Conservation (phyloP, 2,113 vertebrate genomes). For the Dipodomys spectabilis region DNA sequence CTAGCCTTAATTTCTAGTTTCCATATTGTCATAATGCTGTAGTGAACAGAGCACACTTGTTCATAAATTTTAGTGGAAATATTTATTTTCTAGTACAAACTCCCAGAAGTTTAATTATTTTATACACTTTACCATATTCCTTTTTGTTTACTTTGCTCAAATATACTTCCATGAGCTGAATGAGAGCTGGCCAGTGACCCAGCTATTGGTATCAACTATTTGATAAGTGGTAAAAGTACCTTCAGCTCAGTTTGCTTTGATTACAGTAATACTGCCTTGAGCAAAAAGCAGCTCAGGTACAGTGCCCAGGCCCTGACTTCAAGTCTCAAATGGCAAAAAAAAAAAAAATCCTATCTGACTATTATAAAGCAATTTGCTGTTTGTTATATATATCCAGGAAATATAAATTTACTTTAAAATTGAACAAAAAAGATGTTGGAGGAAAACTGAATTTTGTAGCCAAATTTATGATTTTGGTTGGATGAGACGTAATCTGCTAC, state of each 20-base stretch:
- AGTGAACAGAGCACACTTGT: background rate
- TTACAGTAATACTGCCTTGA: background rate
- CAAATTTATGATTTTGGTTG: background rate
- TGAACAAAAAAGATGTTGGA: background rate
- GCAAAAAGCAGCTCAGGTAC: no score
- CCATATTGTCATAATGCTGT: conserved; percentile 29
- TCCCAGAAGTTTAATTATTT: conserved; percentile 37
- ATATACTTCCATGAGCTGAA: background rate
- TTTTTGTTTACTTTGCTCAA: background rate
- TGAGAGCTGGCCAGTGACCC: background rate
- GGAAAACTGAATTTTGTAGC: conserved; percentile 11
- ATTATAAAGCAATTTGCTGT: background rate
- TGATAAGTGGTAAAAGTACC: conserved; percentile 11
- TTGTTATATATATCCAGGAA: background rate
- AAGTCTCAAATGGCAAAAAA: no score
- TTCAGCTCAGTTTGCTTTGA: background rate
- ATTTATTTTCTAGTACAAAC: conserved; percentile 26
- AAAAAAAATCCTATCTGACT: background rate
- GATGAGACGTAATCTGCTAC: background rate
- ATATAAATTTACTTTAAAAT: background rate
- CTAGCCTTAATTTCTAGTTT: background rate
- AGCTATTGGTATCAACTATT: background rate
- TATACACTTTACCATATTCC: background rate
- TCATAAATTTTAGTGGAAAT: background rate
- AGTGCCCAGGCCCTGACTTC: no score